Evolutionary conservation across 1,140 invertebrate genomes (phyloP), one percentile per base, ranked within the genome.

Genomic region (Lasioglossum albipes): DNA sequence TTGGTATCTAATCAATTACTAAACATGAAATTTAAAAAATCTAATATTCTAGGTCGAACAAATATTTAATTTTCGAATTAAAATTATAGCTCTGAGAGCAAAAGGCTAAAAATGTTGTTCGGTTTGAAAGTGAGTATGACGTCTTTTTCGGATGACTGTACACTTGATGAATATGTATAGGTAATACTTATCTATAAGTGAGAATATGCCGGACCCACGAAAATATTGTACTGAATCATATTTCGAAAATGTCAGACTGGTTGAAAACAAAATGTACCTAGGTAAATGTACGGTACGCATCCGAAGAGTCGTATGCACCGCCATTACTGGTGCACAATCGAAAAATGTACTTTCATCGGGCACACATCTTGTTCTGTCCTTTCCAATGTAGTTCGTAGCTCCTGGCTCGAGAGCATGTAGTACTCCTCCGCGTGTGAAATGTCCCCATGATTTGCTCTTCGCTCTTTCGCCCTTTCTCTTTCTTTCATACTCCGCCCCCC

Each of bases 341-440:
- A 52, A 52, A 75, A 75, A 75, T 62, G 72, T 68, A 80, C 72
- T 80, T 80, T 80, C 78, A 75, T 80, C 65, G 72, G 62, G 72
- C 78, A 68, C 72, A 75, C 84, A 86, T 86, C 85, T 86, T 86
- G 85, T 80, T 76, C 84, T 80, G 85, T 86, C 85, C 84, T 86
- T 82, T 85, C 81, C 84, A 86, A 86, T 86, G 69, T 78, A 57
- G 69, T 69, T 86, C 81, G 81, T 57, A 72, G 74, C 16, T 54
- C 61, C 72, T 74, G 64, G 52, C 66, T 79, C 82, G 65, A 84
- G 74, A 84, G 74, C 79, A 85, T 85, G 83, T 86, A 70, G 83
- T 86, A 70, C 73, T 86, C 69, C 71, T 62, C 80, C 80, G 75
- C 76, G 75, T 80, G 76, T 78, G 36, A 86, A 80, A 86, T 78